Base-by-base conservation (phyloP, 2,797 vertebrate species). In the Thunnus albacares region DNA sequence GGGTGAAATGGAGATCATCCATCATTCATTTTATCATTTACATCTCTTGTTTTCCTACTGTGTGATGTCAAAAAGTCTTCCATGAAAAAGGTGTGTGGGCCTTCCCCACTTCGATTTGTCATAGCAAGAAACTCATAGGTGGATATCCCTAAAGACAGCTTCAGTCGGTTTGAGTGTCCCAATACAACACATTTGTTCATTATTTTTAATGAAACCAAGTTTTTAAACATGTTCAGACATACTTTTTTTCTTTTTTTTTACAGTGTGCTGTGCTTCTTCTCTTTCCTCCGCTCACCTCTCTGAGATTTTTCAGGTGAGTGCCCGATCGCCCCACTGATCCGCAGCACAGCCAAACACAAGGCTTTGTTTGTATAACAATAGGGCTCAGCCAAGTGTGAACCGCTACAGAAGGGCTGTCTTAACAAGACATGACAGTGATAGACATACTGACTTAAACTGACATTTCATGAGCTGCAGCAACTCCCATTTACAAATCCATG, bases 301-400 rank as follows among this genome's bases (percentile, higher is more conserved):
- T 47, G 55, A 61, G 74, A 62, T 84, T 86, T 89, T 93, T 79
- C 85, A 90, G 88, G 85, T 85, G 87, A 92, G 85, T 43, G 73
- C 71, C 51, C 28, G 71, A 82, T 80, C 59, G 58, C 71, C 70
- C 77, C 78, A 17, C 79, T 86, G 88, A 91, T 87, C 83, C 13
- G 1, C 75, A 78, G 73, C 75, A 74, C 71, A 76, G 56, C 61
- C 57, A 63, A 83, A 89, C 68, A 85, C 78, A 80, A 84, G 70
- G 65, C 83, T 90, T 73, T 87, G 88, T 92, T 91, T 92, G 82
- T 90, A 90, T 88, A 92, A 92, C 91, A 91, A 90, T 82, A 87
- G 69, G 56, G 56, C 82, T 87, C 85, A 87, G 83, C 64, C 81
- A 66, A 76, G 87, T 89, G 89, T 90, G 82, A 92, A 83, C 66